Conservation (phyloP, 2,113 vertebrate genomes). For the Vimba vimba region DNA sequence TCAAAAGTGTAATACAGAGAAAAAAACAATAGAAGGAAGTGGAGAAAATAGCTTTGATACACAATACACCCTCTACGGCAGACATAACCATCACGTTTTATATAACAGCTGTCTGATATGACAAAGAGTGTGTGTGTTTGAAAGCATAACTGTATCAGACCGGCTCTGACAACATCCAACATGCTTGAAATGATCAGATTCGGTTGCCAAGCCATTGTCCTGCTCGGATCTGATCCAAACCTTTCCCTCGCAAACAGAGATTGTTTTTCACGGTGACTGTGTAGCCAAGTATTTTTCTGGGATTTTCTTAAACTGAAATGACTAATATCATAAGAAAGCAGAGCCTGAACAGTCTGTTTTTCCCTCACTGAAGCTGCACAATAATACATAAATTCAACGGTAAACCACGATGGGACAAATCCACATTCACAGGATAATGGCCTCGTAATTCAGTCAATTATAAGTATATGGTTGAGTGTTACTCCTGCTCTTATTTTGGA, state of each 20-base stretch:
- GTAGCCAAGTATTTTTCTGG: background rate
- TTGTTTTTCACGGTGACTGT: background rate
- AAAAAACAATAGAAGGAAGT: conserved; percentile 28
- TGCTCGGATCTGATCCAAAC: background rate
- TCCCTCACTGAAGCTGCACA: conserved; percentile 1
- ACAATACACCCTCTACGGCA: background rate
- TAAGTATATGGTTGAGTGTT: background rate
- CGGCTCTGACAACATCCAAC: background rate
- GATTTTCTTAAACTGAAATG: background rate
- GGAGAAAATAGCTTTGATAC: conserved; percentile 15
- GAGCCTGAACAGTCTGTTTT: background rate
- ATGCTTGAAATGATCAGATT: background rate
- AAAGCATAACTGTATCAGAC: background rate
- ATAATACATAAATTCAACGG: background rate
- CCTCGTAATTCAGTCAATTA: conserved; percentile 6
- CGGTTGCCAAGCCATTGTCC: conserved; percentile 18
- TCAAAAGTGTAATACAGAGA: background rate
- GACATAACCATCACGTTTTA: background rate
- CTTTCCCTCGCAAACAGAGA: background rate
- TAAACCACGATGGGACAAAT: background rate
- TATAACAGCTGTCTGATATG: conserved; percentile 26
- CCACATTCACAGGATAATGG: background rate
- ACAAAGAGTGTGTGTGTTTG: background rate
- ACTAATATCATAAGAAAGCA: conserved; percentile 1
- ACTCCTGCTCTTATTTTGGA: background rate